Evolutionary conservation across 2,888 invertebrate species (phyloP).

Genomic region (Graphium colonna): DNA sequence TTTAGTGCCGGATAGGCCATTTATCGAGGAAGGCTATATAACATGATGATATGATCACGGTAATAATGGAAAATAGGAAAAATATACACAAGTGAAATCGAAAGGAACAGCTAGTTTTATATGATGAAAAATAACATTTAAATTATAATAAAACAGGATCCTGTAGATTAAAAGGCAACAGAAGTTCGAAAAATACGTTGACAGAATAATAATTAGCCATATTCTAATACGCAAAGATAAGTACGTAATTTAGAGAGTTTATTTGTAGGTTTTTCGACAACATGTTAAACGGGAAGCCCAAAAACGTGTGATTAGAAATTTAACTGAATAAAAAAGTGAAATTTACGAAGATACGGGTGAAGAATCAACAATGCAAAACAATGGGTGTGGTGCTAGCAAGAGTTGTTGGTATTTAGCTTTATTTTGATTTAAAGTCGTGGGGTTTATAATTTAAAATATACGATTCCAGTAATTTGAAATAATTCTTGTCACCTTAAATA

Average conservation of each 20-base stretch:
- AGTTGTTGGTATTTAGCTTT: neutral
- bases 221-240: slow-evolving; percentile 9
- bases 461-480: too few relatives aligned
- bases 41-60: too few relatives aligned
- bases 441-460: too few relatives aligned
- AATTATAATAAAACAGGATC: neutral
- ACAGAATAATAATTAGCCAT: slow-evolving; percentile 26
- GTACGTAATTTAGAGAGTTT: slow-evolving; percentile 35
- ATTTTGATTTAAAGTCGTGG: too few relatives aligned
- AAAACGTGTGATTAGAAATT: slow-evolving; percentile 47
- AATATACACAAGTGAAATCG: too few relatives aligned
- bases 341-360: slow-evolving; percentile 12
- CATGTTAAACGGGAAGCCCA: slow-evolving; percentile 21
- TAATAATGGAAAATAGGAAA: too few relatives aligned
- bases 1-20: too few relatives aligned
- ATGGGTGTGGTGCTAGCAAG: neutral
- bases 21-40: too few relatives aligned
- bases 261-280: slow-evolving; percentile 37
- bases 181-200: slow-evolving; percentile 20
- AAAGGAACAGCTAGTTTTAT: too few relatives aligned
- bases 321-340: slow-evolving; percentile 36
- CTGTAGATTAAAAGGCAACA: slow-evolving; percentile 6
- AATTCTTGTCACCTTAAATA: too few relatives aligned
- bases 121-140: too few relatives aligned
- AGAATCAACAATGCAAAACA: slow-evolving; percentile 10